phyloP scores from a whole-genome alignment of 2,888 invertebrate genomes.

The Melanostoma mellinum region DNA sequence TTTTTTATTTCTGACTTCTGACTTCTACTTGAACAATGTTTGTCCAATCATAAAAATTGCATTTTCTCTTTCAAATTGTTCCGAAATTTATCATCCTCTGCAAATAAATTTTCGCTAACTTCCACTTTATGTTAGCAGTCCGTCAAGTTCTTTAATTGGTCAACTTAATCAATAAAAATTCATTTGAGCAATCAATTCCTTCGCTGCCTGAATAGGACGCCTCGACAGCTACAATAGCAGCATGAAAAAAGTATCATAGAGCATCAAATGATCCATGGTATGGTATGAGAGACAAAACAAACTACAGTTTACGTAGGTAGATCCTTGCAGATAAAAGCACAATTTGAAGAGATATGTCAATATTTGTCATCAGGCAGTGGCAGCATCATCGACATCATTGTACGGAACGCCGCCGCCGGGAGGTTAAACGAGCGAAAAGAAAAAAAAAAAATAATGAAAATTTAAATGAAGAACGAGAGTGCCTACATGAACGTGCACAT shows the following conservation, averaged over 20 bases:
- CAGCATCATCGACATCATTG: conserved; percentile 64
- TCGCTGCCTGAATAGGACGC: too few relatives aligned
- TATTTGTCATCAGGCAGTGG: conserved; percentile 70
- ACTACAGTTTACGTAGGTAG: conserved; percentile 25
- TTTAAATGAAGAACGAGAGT: conserved; percentile 67
- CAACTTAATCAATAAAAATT: too few relatives aligned
- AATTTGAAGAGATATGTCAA: conserved; percentile 72
- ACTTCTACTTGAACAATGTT: too few relatives aligned
- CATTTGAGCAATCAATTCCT: too few relatives aligned
- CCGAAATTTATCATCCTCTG: too few relatives aligned
- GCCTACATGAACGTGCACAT: conserved; percentile 61
- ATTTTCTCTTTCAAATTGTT: too few relatives aligned
- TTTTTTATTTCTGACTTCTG: too few relatives aligned
- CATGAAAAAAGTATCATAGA: neutral
- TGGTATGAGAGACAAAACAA: conserved; percentile 47
- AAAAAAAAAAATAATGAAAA: conserved; percentile 26
- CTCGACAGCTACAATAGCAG: too few relatives aligned
- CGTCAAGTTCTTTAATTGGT: too few relatives aligned
- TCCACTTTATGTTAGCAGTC: too few relatives aligned
- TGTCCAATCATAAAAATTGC: too few relatives aligned
- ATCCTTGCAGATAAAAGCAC: conserved; percentile 69
- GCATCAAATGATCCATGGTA: conserved; percentile 20
- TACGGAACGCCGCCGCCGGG: neutral
- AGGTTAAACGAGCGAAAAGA: neutral
- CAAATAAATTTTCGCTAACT: too few relatives aligned